Evolutionary conservation across 2,113 vertebrate species (phyloP).

Genomic region (Platichthys stellatus): DNA sequence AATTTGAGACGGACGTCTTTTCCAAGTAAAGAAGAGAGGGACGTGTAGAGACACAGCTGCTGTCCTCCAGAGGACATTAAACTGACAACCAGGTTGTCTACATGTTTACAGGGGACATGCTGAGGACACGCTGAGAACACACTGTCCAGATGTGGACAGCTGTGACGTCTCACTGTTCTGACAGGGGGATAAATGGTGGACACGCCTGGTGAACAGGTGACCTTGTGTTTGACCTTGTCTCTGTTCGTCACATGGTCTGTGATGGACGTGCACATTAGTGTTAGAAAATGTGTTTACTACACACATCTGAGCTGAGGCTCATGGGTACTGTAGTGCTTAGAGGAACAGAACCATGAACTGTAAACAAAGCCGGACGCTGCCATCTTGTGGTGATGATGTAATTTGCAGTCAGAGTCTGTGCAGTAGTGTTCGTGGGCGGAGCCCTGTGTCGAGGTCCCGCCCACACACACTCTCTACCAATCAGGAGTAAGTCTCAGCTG

Average conservation of each 20-base stretch:
- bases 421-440: no score
- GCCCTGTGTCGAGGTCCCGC: no score
- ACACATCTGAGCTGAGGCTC: neutral
- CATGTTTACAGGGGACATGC: neutral
- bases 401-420: neutral
- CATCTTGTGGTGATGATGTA: neutral
- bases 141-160: neutral
- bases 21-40: slow-evolving; percentile 80
- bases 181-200: neutral
- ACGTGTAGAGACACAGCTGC: slow-evolving; percentile 74
- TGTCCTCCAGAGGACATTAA: slow-evolving; percentile 7
- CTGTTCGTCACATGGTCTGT: neutral
- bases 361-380: neutral
- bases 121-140: neutral
- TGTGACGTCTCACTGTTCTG: neutral
- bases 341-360: no score
- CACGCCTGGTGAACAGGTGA: neutral
- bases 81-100: neutral
- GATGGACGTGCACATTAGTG: neutral
- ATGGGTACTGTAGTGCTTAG: neutral
- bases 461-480: no score
- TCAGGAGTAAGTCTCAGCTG: no score
- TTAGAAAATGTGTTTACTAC: neutral
- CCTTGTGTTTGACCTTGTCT: neutral
- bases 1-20: slow-evolving; percentile 90